Base-by-base conservation (phyloP, 2,888 invertebrate species). In the Drepana falcataria region DNA sequence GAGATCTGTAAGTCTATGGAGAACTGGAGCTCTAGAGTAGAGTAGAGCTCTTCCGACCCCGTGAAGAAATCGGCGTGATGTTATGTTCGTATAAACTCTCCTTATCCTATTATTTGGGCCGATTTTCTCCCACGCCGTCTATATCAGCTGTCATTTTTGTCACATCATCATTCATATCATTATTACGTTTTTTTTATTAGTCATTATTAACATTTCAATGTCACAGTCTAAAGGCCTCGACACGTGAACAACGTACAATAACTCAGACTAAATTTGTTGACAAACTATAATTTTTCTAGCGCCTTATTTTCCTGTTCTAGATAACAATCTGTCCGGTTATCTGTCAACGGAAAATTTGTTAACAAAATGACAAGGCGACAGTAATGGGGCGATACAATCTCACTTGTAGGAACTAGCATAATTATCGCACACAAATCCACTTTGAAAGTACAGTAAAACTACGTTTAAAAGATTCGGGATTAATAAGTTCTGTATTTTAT, bases 311-410 rank as follows among this genome's bases (percentile, higher is more conserved):
- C 73, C 75, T 69, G 73, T 61, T 69, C 52, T 47, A 65, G 75
- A 77, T 77, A 72, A 71, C 61, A 60, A 77, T 76, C 73, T 61
- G 63, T 66, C 67, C 64, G 64, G 61, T 60, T 59, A 57, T 58
- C 56, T 51, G 35, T 48, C 48, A 37, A 40, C 55, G 58, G 60
- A 62, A 66, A 52, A 56, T 56, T 56, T 59, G 51, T 56, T 57
- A 61, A 58, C 56, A 55, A 0, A 51, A 54, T 56, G 63, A 64
- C 56, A 56, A 58, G 52, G 52, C 49, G 59, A 63, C 59, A 56
- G 68, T 75, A 73, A 75, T 66, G 64, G 71, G 60, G 58, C 57
- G 56, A 68, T 73, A 71, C 64, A 68, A 73, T 73, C 75, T 71
- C 59, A 44, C 44, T 44, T 5, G 65, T 73, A 64, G 61, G 63